phyloP scores from a whole-genome alignment of 2,113 vertebrate genomes.

The Centrocercus urophasianus region DNA sequence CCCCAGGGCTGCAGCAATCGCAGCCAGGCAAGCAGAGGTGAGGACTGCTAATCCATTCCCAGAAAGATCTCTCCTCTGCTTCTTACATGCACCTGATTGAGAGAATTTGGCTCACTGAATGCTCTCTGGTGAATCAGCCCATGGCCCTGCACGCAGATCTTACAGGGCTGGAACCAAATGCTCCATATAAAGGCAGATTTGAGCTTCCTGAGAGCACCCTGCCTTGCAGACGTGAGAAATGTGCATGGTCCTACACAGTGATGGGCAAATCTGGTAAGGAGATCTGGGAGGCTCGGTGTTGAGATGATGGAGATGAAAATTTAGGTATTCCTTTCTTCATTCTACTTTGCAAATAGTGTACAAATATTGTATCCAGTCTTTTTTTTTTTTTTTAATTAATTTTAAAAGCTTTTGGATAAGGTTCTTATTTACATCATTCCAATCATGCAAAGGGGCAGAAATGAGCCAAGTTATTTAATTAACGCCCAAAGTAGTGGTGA shows the following conservation, averaged over 20 bases:
- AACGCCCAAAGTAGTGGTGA: background rate
- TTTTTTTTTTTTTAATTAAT: constrained; percentile 2
- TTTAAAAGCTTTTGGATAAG: constrained; percentile 50
- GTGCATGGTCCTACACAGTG: background rate
- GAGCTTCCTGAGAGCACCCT: background rate
- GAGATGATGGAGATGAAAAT: background rate
- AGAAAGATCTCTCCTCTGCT: background rate
- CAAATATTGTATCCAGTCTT: constrained; percentile 33
- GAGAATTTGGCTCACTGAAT: background rate
- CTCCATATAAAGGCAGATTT: background rate
- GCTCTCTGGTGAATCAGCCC: background rate
- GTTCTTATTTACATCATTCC: constrained; percentile 36
- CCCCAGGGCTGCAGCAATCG: background rate
- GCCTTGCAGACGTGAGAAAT: background rate
- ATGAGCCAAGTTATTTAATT: background rate
- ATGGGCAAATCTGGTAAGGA: background rate
- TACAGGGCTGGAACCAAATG: background rate
- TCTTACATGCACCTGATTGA: background rate
- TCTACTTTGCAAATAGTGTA: constrained; percentile 49
- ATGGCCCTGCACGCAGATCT: rapidly evolving
- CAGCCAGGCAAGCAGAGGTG: background rate
- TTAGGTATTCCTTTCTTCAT: background rate
- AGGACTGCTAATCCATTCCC: background rate
- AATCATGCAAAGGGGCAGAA: background rate
- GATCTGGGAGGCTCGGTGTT: background rate